Conservation (phyloP, 1,140 invertebrate genomes). For the Bombus sylvicola region DNA sequence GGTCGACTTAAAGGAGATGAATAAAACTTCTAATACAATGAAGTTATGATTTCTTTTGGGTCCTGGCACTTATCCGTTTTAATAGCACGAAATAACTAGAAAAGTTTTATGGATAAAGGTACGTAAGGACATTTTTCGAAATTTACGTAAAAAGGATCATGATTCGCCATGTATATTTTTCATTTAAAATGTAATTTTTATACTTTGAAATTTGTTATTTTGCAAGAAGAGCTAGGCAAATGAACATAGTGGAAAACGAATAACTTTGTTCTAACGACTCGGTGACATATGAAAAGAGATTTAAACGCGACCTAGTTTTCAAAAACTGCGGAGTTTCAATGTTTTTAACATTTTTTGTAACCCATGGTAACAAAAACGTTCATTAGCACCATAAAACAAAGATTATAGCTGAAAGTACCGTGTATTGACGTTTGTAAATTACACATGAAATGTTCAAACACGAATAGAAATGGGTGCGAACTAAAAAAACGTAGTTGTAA, state of each 20-base stretch:
- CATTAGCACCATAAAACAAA: background rate
- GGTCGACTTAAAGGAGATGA: background rate
- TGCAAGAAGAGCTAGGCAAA: background rate
- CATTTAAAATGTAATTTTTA: background rate
- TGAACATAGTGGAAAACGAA: conserved; percentile 9
- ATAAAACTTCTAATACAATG: background rate
- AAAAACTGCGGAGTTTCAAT: background rate
- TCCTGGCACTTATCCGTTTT: background rate
- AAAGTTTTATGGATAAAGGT: background rate
- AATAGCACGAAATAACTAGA: background rate
- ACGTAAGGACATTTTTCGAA: background rate
- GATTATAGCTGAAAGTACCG: background rate
- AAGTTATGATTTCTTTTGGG: too few relatives aligned
- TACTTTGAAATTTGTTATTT: background rate
- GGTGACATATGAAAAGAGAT: conserved; percentile 1
- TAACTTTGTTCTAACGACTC: conserved; percentile 1
- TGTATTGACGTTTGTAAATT: background rate
- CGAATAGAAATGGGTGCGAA: background rate
- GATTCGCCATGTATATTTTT: background rate
- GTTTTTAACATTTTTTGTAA: background rate
- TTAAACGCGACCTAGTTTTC: conserved; percentile 3
- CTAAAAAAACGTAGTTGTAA: too few relatives aligned
- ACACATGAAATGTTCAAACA: background rate
- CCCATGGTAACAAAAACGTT: background rate
- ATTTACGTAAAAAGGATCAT: background rate